Base-by-base conservation (phyloP, 92 coral and sea anemone genomes). In the Micromussa lordhowensis region DNA sequence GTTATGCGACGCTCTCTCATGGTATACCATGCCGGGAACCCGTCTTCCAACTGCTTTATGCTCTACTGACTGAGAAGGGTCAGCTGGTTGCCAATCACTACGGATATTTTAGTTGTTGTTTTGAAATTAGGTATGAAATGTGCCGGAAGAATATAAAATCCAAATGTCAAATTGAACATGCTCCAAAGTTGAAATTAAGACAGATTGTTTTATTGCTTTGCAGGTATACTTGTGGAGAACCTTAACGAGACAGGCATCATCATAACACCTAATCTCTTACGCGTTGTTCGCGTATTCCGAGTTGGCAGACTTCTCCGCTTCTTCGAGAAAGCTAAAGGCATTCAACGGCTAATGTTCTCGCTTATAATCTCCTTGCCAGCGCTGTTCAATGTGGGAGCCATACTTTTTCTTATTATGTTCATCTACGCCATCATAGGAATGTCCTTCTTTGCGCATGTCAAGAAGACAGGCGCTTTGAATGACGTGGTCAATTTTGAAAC, bases 401-500 rank as follows among this genome's bases (percentile, higher is more conserved):
- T 97, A n/a, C 91, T 97, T 55, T 93, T 97, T 40, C 95, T 97
- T 22, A 85, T 97, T 61, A 90, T 97, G 77, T 97, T 96, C 53
- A 97, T 97, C 82, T 98, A 98, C 82, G 94, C 98, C 32, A 86
- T 96, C 51, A 86, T 96, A 75, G 99, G 98, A n/a, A 98, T 98
- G 99, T 94, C 98, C 14, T 85, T 95, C 71, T 98, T 98, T 85
- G 99, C 94, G 16, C 90, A 89, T 82, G 97, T 96, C 55, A 96
- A 93, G 90, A 98, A 96, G 77, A 93, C 97, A 13, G 98, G 95
- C 54, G 98, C 96, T 15, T 88, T 98, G 24, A 98, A 98, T 76
- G 97, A 94, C 18, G 98, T 96, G 70, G 98, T 97, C 1, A 97
- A 98, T 87, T 98, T 98, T 78, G 99, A 98, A 82, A 96, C 96